Base-by-base conservation (phyloP, 2,113 vertebrate genomes). In the Eudyptes chrysolophus region DNA sequence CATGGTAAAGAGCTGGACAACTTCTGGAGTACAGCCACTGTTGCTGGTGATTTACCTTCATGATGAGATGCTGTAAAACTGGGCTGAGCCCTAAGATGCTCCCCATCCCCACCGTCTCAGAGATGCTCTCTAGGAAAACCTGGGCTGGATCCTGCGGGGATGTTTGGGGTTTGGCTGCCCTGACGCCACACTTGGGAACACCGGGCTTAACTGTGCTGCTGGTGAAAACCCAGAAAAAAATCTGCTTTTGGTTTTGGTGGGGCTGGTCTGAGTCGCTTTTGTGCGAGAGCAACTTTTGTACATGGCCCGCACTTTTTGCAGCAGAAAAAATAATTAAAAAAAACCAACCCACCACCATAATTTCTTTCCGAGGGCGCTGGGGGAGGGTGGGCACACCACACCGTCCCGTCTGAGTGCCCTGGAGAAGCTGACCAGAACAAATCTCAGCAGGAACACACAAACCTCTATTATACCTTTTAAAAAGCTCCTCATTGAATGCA, bases 401-500 rank as follows among this genome's bases (percentile, higher is more conserved):
- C 48, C 1, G 1, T 84, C 80, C 84, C 0, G 20, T 94, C 96
- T 92, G 91, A 94, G 74, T 6, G 1, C 57, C 69, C 77, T 2
- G 19, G 82, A 97, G 94, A 96, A 96, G 92, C 0, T 97, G 92
- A 96, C 89, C 95, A 97, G 97, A 97, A 97, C 97, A 96, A 97
- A 97, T 96, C 95, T 74, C 95, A 87, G 84, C 90, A 91, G 94
- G 94, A 95, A 89, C 90, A 94, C 94, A 95, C 90, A 97, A 95
- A 95, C 90, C 90, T 81, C 95, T 92, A 92, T 95, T 97, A 79
- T 94, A 91, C 49, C 84, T 94, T 92, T 86, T 82, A 75, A 94
- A 97, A 89, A 95, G 80, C 92, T 95, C 80, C 89, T 20, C 70
- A 91, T 76, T 97, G 92, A 97, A 95, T 94, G 89, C 87, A 84